A percentile compares a stretch with the other conserved stretches of the same genome.
Conservation (phyloP, 2,113 vertebrate genomes). For the Semnornis frantzii region DNA sequence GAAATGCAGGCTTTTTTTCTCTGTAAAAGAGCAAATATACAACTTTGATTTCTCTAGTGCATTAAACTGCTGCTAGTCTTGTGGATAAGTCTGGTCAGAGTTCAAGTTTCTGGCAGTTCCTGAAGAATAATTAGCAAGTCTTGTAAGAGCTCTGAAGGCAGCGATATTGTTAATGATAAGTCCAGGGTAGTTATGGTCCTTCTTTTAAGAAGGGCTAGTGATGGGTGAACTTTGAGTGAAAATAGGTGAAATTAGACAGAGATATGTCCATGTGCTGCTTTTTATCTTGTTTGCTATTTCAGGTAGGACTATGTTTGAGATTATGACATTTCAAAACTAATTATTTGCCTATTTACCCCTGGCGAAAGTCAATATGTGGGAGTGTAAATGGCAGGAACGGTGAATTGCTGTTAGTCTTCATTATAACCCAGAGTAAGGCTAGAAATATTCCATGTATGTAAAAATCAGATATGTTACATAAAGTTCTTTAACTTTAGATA, state of each 20-base stretch:
- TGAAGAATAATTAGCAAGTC: constrained; percentile 20
- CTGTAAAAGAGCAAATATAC: constrained; percentile 46
- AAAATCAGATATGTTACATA: background rate
- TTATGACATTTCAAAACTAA: background rate
- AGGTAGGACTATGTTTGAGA: background rate
- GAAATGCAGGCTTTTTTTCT: background rate
- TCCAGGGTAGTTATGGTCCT: background rate
- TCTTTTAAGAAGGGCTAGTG: background rate
- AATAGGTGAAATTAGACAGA: background rate
- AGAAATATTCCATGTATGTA: background rate
- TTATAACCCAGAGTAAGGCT: background rate
- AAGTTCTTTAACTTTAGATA: background rate
- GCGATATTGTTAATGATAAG: background rate
- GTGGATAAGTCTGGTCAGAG: constrained; percentile 15
- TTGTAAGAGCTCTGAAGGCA: background rate
- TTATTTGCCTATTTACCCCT: constrained; percentile 6
- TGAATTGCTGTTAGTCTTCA: background rate
- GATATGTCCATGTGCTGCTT: background rate
- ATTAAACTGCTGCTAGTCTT: constrained; percentile 31
- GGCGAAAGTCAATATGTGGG: background rate
- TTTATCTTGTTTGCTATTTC: background rate
- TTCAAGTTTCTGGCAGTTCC: constrained; percentile 54
- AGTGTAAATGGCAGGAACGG: background rate
- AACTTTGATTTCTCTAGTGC: constrained; percentile 63
- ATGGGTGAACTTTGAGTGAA: background rate